Conservation (phyloP, 2,797 vertebrate species). For the Muscicapa striata region DNA sequence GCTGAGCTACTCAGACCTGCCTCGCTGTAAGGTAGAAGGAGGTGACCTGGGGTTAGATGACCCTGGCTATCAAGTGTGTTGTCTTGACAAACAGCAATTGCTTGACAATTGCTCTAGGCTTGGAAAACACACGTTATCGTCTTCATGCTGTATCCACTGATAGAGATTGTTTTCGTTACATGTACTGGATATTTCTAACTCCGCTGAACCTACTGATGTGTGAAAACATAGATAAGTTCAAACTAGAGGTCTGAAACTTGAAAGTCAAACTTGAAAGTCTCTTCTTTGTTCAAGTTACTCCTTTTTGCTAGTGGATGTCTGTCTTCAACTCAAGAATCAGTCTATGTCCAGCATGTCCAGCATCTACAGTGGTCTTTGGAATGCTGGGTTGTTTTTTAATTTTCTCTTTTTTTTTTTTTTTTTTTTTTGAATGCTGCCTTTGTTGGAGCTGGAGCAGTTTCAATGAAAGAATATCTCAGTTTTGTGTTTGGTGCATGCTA, state of each 20-base stretch:
- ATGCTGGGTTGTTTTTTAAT: background rate
- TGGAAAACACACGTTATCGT: slow-evolving; percentile 39
- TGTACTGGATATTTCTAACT: background rate
- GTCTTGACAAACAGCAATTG: slow-evolving; percentile 38
- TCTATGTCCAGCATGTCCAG: background rate
- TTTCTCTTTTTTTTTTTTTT: background rate
- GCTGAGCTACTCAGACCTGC: background rate
- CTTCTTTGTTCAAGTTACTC: background rate
- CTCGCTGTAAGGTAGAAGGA: background rate
- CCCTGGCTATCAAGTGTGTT: background rate
- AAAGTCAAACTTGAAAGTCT: background rate
- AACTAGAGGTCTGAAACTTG: background rate
- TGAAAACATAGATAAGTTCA: slow-evolving; percentile 46
- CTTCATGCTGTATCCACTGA: slow-evolving; percentile 21
- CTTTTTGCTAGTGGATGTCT: background rate
- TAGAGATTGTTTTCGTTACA: slow-evolving; percentile 53
- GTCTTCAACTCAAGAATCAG: background rate
- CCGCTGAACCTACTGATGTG: background rate
- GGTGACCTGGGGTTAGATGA: background rate
- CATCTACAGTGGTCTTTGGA: slow-evolving; percentile 31
- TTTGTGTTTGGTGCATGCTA: background rate
- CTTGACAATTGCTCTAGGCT: slow-evolving; percentile 41
- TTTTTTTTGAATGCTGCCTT: slow-evolving; percentile 12
- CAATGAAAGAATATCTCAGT: background rate
- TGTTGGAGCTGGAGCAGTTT: slow-evolving; percentile 23